Evolutionary conservation across 2,888 invertebrate genomes (phyloP), one percentile per base, ranked within the genome.

Genomic region (Harpalus rubripes): DNA sequence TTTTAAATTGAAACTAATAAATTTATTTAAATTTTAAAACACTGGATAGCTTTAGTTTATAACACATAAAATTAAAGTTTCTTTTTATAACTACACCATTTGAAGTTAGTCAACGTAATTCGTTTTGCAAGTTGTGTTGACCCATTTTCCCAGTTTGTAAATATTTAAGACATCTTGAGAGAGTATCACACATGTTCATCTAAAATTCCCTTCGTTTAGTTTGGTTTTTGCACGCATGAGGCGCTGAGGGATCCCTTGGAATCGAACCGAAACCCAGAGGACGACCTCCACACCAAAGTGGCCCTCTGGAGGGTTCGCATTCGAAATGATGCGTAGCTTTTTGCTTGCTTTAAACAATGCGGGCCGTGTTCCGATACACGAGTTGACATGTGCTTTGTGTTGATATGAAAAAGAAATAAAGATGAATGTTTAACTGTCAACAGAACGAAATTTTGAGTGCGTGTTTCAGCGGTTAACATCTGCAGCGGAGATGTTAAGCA

Each of bases 351-450:
- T 32, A 68, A 68, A 68, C 68, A 68, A 68, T 68, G 63, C 10
- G 1, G 12, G 6, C 32, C n/a, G 15, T 68, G 68, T 68, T n/a
- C 12, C 68, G 68, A 39, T 32, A 41, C 26, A 26, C 63, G 32
- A 39, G 68, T 26, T 68, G 39, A 68, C 68, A 68, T 1, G n/a
- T 32, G 6, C 39, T 32, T 15, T 15, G 15, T 32, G 68, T 15
- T 68, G 32, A 39, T 39, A 15, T 26, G 16, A 68, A 68, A 68
- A 39, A 39, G n/a, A 68, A 68, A 32, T 68, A 39, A 68, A 68
- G 68, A 68, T 68, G 68, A 68, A 68, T 68, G 39, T 68, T 39
- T 68, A 68, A 68, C 39, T 68, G 39, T 68, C 68, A 39, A 39
- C 68, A 4, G 1, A 68, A 6, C 0, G 18, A 3, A 16, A 61